Evolutionary conservation across 2,888 invertebrate species (phyloP).

Genomic region (Ormyrus rosae): DNA sequence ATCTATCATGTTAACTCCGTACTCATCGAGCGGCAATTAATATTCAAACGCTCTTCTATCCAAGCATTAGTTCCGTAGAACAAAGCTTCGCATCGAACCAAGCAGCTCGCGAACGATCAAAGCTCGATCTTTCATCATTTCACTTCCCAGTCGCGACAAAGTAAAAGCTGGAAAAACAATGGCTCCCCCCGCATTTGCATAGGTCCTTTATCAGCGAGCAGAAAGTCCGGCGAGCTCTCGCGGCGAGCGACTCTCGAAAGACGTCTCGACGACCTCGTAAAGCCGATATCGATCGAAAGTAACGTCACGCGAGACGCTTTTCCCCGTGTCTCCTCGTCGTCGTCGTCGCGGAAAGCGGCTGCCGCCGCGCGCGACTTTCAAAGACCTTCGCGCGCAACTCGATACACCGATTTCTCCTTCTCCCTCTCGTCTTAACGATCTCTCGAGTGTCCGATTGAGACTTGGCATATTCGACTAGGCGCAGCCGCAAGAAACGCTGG

Average conservation of each 20-base stretch:
- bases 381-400: background rate
- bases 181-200: background rate
- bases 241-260: no score
- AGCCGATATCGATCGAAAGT: constrained; percentile 28
- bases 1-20: no score
- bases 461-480: no score
- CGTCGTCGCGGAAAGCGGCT: background rate
- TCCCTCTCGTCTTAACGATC: constrained; percentile 32
- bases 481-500: no score
- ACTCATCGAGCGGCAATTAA: no score
- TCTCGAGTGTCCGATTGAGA: constrained; percentile 1
- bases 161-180: background rate
- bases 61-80: no score
- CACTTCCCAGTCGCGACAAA: background rate
- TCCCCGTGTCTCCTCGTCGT: background rate
- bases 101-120: no score
- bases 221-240: background rate
- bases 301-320: background rate
- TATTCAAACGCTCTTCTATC: no score
- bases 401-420: constrained; percentile 21
- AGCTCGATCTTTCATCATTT: no score
- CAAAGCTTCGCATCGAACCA: no score
- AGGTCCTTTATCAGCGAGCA: background rate
- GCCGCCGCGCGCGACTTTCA: constrained; percentile 6
- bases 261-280: background rate